A percentile compares a stretch with the other conserved stretches of the same genome.
phyloP scores from a whole-genome alignment of 2,888 invertebrate genomes.

The Cynaeus angustus region DNA sequence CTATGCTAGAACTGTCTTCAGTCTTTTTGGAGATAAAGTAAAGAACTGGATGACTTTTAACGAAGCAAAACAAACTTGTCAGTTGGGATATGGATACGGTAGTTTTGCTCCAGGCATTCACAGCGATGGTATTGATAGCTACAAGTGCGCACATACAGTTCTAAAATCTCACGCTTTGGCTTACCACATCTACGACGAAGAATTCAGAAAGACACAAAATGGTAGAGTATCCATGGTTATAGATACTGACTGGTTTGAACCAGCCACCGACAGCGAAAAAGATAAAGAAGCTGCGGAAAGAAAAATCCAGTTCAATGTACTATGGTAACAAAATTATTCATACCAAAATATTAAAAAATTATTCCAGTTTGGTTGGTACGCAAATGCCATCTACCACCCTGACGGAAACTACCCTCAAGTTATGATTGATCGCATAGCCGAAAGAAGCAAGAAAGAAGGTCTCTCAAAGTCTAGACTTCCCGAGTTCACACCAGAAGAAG shows the following conservation, averaged over 20 bases:
- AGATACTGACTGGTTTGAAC: slow-evolving; percentile 71
- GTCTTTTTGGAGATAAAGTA: slow-evolving; percentile 57
- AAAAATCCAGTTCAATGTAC: slow-evolving; percentile 73
- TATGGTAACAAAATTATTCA: slow-evolving; percentile 55
- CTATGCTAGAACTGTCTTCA: slow-evolving; percentile 58
- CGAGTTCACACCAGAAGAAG: slow-evolving; percentile 76
- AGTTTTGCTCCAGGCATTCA: slow-evolving; percentile 50
- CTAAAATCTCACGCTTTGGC: slow-evolving; percentile 80
- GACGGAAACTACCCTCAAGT: slow-evolving; percentile 79
- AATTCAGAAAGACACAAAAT: slow-evolving; percentile 32
- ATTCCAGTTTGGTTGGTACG: slow-evolving; percentile 78
- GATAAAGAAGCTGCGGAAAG: slow-evolving; percentile 73
- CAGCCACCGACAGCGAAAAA: slow-evolving; percentile 70
- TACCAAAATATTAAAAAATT: not conserved
- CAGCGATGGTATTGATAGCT: slow-evolving; percentile 72
- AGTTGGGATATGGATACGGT: slow-evolving; percentile 51
- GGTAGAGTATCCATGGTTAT: slow-evolving; percentile 66
- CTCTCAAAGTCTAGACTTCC: slow-evolving; percentile 78
- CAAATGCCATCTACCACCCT: slow-evolving; percentile 73
- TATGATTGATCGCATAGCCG: slow-evolving; percentile 76
- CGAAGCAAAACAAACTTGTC: slow-evolving; percentile 56
- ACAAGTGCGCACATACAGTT: slow-evolving; percentile 74
- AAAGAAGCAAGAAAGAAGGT: slow-evolving; percentile 71
- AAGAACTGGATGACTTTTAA: slow-evolving; percentile 61
- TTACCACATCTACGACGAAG: slow-evolving; percentile 77